phyloP scores from a whole-genome alignment of 1,140 invertebrate genomes.

The Bombus haemorrhoidalis region DNA sequence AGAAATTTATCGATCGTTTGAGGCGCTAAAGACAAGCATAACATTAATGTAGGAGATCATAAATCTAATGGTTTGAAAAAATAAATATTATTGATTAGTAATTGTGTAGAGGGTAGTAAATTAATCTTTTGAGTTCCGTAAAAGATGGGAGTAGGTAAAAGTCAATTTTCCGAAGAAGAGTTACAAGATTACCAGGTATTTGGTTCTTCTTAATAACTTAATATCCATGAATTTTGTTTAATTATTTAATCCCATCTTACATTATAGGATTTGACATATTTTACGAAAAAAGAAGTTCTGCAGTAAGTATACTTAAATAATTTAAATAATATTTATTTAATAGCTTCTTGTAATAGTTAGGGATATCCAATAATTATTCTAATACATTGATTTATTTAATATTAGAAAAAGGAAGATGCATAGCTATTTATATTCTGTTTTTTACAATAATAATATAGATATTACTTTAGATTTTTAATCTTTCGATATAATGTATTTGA shows the following conservation, averaged over 20 bases:
- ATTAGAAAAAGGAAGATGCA: background rate
- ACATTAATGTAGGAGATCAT: background rate
- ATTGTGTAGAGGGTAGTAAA: background rate
- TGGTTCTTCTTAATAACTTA: background rate
- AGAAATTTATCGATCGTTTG: slow-evolving; percentile 9
- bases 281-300: slow-evolving; percentile 94
- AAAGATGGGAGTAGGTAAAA: slow-evolving; percentile 89
- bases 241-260: slow-evolving; percentile 46
- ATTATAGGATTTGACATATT: slow-evolving; percentile 93
- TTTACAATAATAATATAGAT: background rate
- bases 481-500: too few relatives aligned
- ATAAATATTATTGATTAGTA: background rate
- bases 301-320: slow-evolving; percentile 87
- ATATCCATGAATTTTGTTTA: background rate
- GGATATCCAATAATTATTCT: background rate
- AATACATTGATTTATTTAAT: background rate
- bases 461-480: background rate
- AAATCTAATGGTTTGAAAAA: background rate
- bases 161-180: slow-evolving; percentile 93
- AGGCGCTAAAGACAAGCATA: slow-evolving; percentile 5
- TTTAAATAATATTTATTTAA: slow-evolving; percentile 14
- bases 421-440: background rate
- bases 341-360: background rate
- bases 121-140: background rate
- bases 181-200: slow-evolving; percentile 93